Evolutionary conservation across 37 sponge, comb jelly and placozoan genomes (phyloP), one percentile per base, ranked within the genome.

Genomic region (Hexactinellida sp.): DNA sequence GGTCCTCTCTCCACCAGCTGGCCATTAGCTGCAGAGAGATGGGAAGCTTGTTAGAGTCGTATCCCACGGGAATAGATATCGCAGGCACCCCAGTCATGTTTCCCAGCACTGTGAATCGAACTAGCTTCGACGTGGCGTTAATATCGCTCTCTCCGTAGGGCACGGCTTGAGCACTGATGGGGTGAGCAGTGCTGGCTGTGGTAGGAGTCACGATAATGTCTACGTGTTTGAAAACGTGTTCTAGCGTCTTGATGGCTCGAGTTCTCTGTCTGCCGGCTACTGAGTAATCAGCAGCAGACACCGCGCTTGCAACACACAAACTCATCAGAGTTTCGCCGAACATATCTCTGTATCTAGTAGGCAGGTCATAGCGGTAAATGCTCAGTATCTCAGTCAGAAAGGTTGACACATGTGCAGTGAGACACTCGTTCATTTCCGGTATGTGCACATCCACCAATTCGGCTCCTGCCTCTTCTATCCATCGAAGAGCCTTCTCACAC

Each of bases 21-120:
- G 91, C 93, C 90, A 92, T 94, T 38, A 97, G 30, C 88, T 92
- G 93, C n/a, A 97, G 82, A 38, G 93, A 89, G 24, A 94, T 86
- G 1, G 98, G 98, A 21, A 97, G 88, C 0, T 91, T 93, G 16
- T 51, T 85, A 51, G 47, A 34, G 82, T 37, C 71, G 36, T 84
- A 86, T 25, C 91, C 93, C 83, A 93, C 88, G 0, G 93, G 93
- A n/a, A 93, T 37, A 24, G 82, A 71, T 5, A 93, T 85, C 19
- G 85, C 91, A 0, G 93, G 93, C 19, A 89, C 83, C 0, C 91
- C 93, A 19, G 90, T 88, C 52, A 93, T 82, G 83, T 93, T 93
- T 36, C 88, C 93, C 0, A 93, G 85, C 87, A 90, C 88, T 28
- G 85, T 54, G 84, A 84, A 93, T 21, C 87, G 32, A 85, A 88